Conservation (phyloP, 2,113 vertebrate genomes). For the Cyanistes caeruleus region DNA sequence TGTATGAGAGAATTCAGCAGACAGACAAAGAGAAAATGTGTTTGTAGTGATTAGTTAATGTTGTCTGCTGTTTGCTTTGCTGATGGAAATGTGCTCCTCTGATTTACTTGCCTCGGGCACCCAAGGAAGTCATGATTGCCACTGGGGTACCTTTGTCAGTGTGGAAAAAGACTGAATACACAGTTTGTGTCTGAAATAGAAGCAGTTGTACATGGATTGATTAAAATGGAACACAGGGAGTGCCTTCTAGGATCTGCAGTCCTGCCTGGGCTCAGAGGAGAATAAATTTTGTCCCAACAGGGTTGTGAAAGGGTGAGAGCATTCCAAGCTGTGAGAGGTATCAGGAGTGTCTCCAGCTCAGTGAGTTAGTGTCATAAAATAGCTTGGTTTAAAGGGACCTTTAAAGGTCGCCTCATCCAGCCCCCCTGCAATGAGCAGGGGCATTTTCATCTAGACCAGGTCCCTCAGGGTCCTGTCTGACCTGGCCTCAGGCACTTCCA, state of each 20-base stretch:
- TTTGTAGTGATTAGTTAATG: background rate
- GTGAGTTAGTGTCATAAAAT: background rate
- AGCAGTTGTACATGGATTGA: background rate
- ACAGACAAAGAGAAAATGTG: background rate
- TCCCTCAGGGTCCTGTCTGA: background rate
- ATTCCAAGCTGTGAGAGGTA: background rate
- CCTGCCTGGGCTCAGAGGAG: rapidly evolving
- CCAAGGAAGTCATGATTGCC: background rate
- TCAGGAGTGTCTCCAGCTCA: background rate
- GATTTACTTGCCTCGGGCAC: background rate
- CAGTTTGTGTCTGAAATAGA: background rate
- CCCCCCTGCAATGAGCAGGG: background rate
- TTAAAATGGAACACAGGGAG: background rate
- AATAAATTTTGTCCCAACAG: rapidly evolving
- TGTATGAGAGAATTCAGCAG: background rate
- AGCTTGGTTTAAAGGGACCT: background rate
- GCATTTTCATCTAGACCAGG: rapidly evolving
- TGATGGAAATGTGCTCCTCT: background rate
- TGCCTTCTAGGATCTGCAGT: background rate
- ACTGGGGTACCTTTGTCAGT: background rate
- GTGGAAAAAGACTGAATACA: background rate
- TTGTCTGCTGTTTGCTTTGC: background rate
- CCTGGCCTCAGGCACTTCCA: background rate
- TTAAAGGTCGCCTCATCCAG: rapidly evolving
- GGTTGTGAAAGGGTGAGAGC: background rate